A percentile compares a stretch with the other conserved stretches of the same genome.
Conservation (phyloP, 2,888 invertebrate genomes). For the Tridacna gigas region DNA sequence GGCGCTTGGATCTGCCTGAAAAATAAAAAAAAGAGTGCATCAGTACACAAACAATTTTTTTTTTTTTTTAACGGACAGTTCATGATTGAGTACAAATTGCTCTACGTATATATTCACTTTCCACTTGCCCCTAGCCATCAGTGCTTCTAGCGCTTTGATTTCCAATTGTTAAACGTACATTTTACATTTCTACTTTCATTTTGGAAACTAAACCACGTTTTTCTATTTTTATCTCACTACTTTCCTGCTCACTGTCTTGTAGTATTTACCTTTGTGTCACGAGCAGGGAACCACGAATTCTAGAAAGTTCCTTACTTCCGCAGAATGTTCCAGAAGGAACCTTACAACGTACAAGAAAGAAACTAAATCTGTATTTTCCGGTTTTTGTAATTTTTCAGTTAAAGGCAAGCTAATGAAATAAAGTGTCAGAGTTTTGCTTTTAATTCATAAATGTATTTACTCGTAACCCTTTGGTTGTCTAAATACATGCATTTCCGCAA, state of each 20-base stretch:
- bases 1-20: too few species aligned
- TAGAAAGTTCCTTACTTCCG: slow-evolving; percentile 68
- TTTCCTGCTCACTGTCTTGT: background rate
- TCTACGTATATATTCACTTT: too few species aligned
- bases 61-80: too few species aligned
- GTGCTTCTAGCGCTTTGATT: too few species aligned
- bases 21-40: too few species aligned
- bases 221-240: slow-evolving; percentile 3
- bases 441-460: too few species aligned
- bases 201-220: slow-evolving; percentile 25
- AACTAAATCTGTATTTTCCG: slow-evolving; percentile 14
- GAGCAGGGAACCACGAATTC: background rate
- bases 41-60: too few species aligned
- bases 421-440: too few species aligned
- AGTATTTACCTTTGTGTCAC: background rate
- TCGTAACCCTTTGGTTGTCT: background rate
- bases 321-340: slow-evolving; percentile 67
- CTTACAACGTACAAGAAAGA: slow-evolving; percentile 19
- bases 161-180: too few species aligned
- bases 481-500: background rate
- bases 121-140: too few species aligned
- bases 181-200: slow-evolving; percentile 41
- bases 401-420: too few species aligned
- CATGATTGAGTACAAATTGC: too few species aligned
- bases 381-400: background rate